Base-by-base conservation (phyloP, 2,888 invertebrate species). In the Eustalomyia histrio region DNA sequence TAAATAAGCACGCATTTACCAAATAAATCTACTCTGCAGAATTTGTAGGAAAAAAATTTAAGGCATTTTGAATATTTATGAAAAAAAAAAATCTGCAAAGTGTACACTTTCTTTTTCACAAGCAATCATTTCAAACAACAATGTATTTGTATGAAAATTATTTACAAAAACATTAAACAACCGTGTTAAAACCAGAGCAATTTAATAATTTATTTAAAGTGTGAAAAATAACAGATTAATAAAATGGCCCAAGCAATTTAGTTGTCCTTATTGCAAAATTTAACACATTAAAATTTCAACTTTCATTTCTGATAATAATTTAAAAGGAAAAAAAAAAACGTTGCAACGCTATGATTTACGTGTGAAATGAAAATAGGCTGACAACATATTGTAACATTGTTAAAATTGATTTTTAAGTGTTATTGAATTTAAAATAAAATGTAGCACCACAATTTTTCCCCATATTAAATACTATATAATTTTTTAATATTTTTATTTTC, bases 391-490 rank as follows among this genome's bases (percentile, higher is more conserved):
- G 69, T 21, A 76, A 71, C 50, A 71, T 69, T 63, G 47, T 57
- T 39, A 24, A 76, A 76, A 76, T 71, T 71, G 76, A 71, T 71
- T 71, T 76, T 76, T 61, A 61, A 61, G 16, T 57, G 68, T 68
- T 52, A 76, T 76, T 63, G 61, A n/a, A 29, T 60, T 67, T 74
- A 16, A 74, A 58, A 53, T 53, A 53, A 53, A 55, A 43, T 39
- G 35, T 53, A 67, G 67, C 67, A 53, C 53, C 21, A 58, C 21
- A 43, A 67, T 58, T 67, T 75, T 55, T 33, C 68, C 33, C 17
- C 16, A 53, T 60, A 68, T 61, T n/a, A 68, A 76, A 29, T 29
- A 29, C 4, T 29, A 29, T 29, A 29, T 6, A 29, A 29, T 29
- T n/a, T 47, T 47, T 47, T 47, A 6, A n/a, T n/a, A 57, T 39